phyloP scores from a whole-genome alignment of 2,113 vertebrate genomes.

The Etheostoma spectabile region DNA sequence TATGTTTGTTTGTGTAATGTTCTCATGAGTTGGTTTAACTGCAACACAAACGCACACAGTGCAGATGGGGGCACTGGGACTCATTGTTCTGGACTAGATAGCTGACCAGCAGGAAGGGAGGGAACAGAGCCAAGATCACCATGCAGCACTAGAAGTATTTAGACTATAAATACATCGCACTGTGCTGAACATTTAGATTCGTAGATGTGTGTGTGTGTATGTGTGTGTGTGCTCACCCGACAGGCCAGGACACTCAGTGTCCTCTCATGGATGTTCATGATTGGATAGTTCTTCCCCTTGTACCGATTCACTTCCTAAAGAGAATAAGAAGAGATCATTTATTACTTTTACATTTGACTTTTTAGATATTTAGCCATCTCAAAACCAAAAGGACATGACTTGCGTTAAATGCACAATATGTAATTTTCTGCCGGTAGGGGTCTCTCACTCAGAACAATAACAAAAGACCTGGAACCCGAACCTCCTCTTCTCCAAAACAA shows the following conservation, averaged over 20 bases:
- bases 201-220: slow-evolving; percentile 13
- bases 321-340: neutral
- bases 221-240: slow-evolving; percentile 85
- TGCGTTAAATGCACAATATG: neutral
- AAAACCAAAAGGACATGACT: neutral
- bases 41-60: slow-evolving; percentile 31
- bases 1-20: slow-evolving; percentile 23
- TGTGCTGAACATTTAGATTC: slow-evolving; percentile 17
- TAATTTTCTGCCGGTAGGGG: too few species aligned
- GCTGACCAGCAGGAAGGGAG: slow-evolving; percentile 46
- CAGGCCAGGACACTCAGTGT: slow-evolving; percentile 97
- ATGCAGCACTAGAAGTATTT: neutral
- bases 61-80: slow-evolving; percentile 37
- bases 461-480: too few species aligned
- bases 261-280: slow-evolving; percentile 98
- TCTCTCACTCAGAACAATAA: too few species aligned
- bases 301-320: slow-evolving; percentile 96
- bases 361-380: neutral
- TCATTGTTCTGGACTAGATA: slow-evolving; percentile 50
- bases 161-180: neutral
- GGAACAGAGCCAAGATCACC: slow-evolving; percentile 42
- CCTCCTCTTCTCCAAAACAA: too few species aligned
- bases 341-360: neutral
- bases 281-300: slow-evolving; percentile 99
- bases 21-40: slow-evolving; percentile 11